Conservation (phyloP, 2,888 invertebrate genomes). For the Cephus spinipes region DNA sequence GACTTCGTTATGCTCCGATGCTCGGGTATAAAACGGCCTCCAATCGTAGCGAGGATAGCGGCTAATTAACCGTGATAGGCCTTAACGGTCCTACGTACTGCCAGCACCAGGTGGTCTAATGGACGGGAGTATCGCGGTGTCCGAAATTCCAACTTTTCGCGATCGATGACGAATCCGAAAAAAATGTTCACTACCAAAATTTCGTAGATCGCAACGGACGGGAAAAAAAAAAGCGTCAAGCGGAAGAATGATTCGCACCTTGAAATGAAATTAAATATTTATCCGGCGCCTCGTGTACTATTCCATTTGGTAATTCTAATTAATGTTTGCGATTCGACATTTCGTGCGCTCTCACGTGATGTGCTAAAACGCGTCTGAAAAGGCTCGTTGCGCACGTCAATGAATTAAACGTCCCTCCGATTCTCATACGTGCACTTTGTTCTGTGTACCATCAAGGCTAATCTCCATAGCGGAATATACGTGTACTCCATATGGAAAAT, state of each 20-base stretch:
- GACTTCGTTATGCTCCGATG: constrained; percentile 53
- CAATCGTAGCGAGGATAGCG: constrained; percentile 49
- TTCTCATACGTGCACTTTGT: not conserved
- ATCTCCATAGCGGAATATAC: not conserved
- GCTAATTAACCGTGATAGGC: constrained; percentile 56
- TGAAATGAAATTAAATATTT: not conserved
- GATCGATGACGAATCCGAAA: not conserved
- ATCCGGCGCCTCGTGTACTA: constrained; percentile 2
- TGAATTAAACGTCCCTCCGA: not conserved
- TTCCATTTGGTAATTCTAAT: constrained; percentile 21
- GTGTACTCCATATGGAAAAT: not conserved
- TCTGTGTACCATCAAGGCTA: not conserved
- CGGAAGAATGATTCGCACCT: constrained; percentile 3
- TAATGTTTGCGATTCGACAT: constrained; percentile 25
- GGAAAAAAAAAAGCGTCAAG: not conserved
- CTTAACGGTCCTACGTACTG: constrained; percentile 32
- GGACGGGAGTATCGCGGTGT: not conserved
- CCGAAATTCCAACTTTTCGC: not conserved
- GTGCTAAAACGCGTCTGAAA: constrained; percentile 38
- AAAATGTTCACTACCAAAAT: not conserved
- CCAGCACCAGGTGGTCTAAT: constrained; percentile 46
- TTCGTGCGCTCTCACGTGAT: constrained; percentile 19
- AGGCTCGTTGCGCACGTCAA: not conserved
- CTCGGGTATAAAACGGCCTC: constrained; percentile 37
- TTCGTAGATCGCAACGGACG: not conserved